These are phyloP conservation scores for Schizothorax lantsangensis DNA, from an alignment of 2,797 vertebrate species.

Conservation along the genomic window DNA sequence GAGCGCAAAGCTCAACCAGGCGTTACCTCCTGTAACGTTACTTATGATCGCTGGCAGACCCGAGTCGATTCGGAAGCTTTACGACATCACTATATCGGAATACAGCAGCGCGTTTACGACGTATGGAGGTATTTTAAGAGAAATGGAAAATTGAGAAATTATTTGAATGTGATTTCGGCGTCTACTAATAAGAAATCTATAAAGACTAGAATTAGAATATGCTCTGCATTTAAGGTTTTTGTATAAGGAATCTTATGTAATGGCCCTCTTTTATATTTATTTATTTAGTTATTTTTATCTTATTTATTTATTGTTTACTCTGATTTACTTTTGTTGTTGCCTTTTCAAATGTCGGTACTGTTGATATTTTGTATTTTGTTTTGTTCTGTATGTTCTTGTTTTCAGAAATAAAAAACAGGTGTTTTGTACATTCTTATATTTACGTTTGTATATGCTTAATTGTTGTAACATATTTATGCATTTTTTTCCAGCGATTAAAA, in stretches of 20 bases:
- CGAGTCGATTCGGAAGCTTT: neutral
- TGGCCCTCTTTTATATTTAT: neutral
- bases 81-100: constrained; percentile 26
- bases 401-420: neutral
- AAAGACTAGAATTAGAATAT: neutral
- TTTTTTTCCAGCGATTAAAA: neutral
- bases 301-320: no score
- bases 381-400: neutral
- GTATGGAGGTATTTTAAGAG: neutral
- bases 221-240: neutral
- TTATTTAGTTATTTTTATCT: no score
- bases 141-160: neutral
- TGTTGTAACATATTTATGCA: neutral
- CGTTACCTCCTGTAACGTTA: constrained; percentile 13
- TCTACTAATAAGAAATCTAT: neutral
- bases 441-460: neutral
- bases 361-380: neutral
- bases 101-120: neutral
- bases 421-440: neutral
- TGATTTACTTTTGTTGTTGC: neutral
- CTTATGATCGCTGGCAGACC: constrained; percentile 23
- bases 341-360: neutral
- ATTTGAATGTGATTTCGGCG: neutral
- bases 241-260: neutral
- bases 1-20: constrained; percentile 41